Base-by-base conservation (phyloP, 2,113 vertebrate species). In the Pangasianodon gigas region DNA sequence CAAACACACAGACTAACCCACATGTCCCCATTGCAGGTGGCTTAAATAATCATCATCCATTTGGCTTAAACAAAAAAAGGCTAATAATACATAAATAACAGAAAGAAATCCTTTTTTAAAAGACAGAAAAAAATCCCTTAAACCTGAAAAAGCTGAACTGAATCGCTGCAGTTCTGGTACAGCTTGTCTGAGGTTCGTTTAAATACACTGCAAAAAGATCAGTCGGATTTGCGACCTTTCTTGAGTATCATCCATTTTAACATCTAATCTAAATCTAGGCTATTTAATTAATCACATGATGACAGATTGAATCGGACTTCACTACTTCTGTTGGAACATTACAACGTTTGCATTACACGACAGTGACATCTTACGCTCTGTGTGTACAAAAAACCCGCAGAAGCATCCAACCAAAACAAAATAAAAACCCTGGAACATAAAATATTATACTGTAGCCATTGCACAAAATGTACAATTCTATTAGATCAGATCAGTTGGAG, bases 221-320 rank as follows among this genome's bases (percentile, higher is more conserved):
- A 48, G 41, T 46, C 87, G 18, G 51, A 44, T 79, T 8, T 41
- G 58, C 65, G 71, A 56, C 84, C 69, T 74, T 51, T 62, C 51
- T 3, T 10, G 44, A 48, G 46, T 75, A 65, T 83, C 18, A 79
- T 58, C 56, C 67, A 75, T 90, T 84, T 37, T 65, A 21, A 48
- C 56, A 84, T 60, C 48, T 44, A 58, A 85, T 81, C 74, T 89
- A 88, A 80, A 62, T 80, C 87, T 89, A 89, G 58, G 67, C 84
- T 87, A 87, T 60, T 86, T 74, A 81, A 81, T 89, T n/a, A 89
- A 69, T 87, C 85, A 89, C 90, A 91, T 82, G 83, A 89, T 67
- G 54, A 89, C 62, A 58, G 48, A 46, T n/a, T 84, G 65, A 65
- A 85, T 84, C 21, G 13, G 54, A 89, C n/a, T 37, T 90, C 87